Percentiles rank a stretch among this genome's conserved stretches.
Conservation (phyloP, 2,113 vertebrate genomes). For the Meles meles region DNA sequence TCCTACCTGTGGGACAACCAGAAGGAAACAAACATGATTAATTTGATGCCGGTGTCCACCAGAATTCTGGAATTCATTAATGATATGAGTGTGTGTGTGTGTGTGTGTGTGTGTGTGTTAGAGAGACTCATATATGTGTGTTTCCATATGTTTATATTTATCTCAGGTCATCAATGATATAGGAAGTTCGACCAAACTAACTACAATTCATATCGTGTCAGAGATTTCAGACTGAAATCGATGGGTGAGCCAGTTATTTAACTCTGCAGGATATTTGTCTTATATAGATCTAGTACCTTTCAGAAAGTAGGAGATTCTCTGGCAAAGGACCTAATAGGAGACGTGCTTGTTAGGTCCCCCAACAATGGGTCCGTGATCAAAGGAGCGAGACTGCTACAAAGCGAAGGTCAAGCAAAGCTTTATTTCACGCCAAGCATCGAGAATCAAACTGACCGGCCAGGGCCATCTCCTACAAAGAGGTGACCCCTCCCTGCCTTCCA, state of each 20-base stretch:
- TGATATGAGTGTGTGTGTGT: neutral
- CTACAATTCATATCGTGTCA: neutral
- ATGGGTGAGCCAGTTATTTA: neutral
- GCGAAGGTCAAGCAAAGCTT: too few species aligned
- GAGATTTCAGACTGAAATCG: neutral
- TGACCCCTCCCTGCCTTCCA: too few species aligned
- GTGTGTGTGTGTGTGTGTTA: neutral
- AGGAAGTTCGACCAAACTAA: neutral
- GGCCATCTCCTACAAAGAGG: too few species aligned
- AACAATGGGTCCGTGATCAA: too few species aligned
- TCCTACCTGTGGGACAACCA: neutral
- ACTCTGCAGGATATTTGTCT: neutral
- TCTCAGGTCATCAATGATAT: neutral
- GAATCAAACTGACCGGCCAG: too few species aligned
- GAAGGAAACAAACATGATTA: neutral
- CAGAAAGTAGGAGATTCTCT: neutral
- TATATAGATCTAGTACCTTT: neutral
- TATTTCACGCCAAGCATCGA: too few species aligned
- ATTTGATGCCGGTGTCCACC: neutral
- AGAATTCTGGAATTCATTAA: neutral
- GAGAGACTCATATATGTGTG: neutral
- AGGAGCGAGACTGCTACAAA: too few species aligned
- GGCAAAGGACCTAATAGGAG: neutral
- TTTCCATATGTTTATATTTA: neutral
- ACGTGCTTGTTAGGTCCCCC: neutral